Percentiles rank a stretch among this genome's conserved stretches.
These are phyloP conservation scores for Phyllotreta striolata DNA, from an alignment of 2,888 invertebrate genomes.

Conservation along the genomic window DNA sequence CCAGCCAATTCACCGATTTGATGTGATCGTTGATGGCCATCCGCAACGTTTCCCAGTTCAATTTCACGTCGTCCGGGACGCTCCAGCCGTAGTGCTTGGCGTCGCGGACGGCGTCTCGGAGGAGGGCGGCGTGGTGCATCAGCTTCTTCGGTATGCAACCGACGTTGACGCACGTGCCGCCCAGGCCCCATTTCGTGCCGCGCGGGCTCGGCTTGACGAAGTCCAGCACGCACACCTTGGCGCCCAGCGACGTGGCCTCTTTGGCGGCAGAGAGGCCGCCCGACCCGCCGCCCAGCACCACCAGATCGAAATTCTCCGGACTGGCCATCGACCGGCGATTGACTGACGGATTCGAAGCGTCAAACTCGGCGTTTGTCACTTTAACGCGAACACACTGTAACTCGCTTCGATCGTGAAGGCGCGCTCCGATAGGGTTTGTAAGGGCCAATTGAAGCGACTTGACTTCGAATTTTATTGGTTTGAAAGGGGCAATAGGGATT, in stretches of 20 bases:
- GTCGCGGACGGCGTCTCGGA: constrained; percentile 86
- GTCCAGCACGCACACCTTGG: constrained; percentile 86
- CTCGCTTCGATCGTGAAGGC: too few relatives aligned
- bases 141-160: constrained; percentile 98
- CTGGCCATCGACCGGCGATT: too few relatives aligned
- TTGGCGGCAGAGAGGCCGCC: constrained; percentile 96
- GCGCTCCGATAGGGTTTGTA: too few relatives aligned
- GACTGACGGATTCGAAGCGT: too few relatives aligned
- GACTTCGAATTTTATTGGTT: too few relatives aligned
- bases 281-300: constrained; percentile 96
- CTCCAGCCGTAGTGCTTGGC: constrained; percentile 85
- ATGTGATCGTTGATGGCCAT: constrained; percentile 88
- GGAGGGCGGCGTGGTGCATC: constrained; percentile 93
- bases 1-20: constrained; percentile 96
- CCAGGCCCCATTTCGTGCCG: constrained; percentile 94
- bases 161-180: constrained; percentile 97
- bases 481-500: too few relatives aligned
- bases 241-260: constrained; percentile 85
- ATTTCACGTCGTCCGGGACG: constrained; percentile 71
- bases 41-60: constrained; percentile 77
- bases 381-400: too few relatives aligned
- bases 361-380: too few relatives aligned
- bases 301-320: constrained; percentile 69
- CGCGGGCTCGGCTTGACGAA: constrained; percentile 84
- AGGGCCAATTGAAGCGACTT: too few relatives aligned